Conservation (phyloP, 2,797 vertebrate species). For the Dryobates pubescens region DNA sequence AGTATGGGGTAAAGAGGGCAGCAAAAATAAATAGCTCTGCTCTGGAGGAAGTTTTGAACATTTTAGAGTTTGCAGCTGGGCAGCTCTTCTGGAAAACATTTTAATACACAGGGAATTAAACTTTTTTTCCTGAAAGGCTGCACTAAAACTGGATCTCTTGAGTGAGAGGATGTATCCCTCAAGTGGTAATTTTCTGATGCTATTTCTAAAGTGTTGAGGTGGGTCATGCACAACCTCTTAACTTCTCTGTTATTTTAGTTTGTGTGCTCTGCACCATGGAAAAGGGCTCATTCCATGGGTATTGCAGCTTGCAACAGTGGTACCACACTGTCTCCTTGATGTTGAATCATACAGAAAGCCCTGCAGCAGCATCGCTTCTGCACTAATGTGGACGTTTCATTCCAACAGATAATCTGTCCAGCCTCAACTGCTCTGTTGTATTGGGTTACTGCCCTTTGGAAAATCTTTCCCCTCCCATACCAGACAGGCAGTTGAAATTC, state of each 20-base stretch:
- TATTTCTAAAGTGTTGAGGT: conserved; percentile 18
- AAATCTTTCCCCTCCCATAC: background rate
- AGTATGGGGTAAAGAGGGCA: background rate
- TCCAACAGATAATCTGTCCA: background rate
- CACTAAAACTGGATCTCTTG: conserved; percentile 8
- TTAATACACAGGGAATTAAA: conserved; percentile 25
- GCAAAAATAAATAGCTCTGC: background rate
- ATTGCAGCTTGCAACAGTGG: background rate
- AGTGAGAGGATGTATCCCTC: conserved; percentile 15
- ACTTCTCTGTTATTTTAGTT: background rate
- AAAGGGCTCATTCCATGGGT: background rate
- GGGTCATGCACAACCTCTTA: background rate
- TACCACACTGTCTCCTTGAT: background rate
- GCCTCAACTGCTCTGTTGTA: background rate
- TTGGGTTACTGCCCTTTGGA: background rate
- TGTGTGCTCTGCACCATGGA: background rate
- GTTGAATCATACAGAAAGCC: background rate
- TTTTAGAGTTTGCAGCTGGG: conserved; percentile 43
- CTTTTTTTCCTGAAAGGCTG: conserved; percentile 8
- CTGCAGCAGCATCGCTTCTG: background rate
- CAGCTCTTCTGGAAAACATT: conserved; percentile 24
- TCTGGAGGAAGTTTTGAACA: background rate
- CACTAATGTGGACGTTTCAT: background rate
- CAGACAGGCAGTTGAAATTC: background rate
- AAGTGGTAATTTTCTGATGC: conserved; percentile 2